These are phyloP conservation scores for Sebastes matsubarae DNA, from an alignment of 2,797 vertebrate species.

Conservation along the genomic window DNA sequence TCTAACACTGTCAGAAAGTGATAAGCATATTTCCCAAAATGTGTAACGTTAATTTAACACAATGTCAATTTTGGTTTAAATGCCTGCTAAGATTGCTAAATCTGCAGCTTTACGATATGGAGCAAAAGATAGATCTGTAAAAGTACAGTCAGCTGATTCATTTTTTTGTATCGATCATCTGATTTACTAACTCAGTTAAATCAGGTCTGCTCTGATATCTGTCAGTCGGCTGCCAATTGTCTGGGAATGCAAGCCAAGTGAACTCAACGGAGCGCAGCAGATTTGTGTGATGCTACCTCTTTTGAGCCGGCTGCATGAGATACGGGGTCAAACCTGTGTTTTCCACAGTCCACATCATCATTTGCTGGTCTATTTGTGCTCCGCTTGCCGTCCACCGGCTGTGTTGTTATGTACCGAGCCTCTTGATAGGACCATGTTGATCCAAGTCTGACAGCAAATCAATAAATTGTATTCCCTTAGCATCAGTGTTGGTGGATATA, in stretches of 20 bases:
- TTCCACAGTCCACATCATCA: constrained; percentile 51
- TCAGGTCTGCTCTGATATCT: constrained; percentile 35
- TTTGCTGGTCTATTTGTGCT: constrained; percentile 55
- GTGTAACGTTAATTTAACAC: background rate
- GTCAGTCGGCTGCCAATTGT: constrained; percentile 51
- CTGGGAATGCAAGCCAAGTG: constrained; percentile 26
- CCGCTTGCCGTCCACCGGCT: constrained; percentile 17
- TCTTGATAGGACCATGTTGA: constrained; percentile 63
- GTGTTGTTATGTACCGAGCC: constrained; percentile 43
- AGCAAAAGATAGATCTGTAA: background rate
- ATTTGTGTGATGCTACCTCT: constrained; percentile 36
- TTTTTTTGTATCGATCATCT: constrained; percentile 40
- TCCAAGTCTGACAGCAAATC: constrained; percentile 76
- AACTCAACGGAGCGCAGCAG: constrained; percentile 26
- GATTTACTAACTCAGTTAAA: constrained; percentile 33
- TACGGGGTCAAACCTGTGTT: constrained; percentile 48
- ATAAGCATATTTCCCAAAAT: background rate
- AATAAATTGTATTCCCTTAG: constrained; percentile 70
- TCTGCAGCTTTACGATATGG: background rate
- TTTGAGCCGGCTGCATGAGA: constrained; percentile 39
- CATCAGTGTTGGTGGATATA: constrained; percentile 60
- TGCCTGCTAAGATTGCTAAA: background rate
- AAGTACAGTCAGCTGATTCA: background rate
- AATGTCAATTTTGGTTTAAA: background rate
- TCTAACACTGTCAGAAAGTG: background rate